phyloP scores from a whole-genome alignment of 2,113 vertebrate species.

The Seriola aureovittata region DNA sequence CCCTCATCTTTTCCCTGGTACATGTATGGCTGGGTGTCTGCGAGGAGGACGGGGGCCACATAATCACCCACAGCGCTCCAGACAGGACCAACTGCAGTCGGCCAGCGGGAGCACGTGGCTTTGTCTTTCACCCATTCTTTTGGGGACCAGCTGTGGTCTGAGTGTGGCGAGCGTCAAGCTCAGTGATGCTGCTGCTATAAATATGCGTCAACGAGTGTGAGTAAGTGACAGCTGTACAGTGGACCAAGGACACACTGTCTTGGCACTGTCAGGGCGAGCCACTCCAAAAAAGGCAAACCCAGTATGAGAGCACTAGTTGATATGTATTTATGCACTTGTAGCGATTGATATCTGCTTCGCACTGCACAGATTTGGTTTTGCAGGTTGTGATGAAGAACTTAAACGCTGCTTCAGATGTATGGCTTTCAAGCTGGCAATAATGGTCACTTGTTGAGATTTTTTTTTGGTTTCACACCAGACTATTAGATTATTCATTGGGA shows the following conservation, averaged over 20 bases:
- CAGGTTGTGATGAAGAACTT: background rate
- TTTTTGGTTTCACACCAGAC: background rate
- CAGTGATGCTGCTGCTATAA: constrained; percentile 87
- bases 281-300: constrained; percentile 79
- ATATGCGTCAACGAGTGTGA: constrained; percentile 82
- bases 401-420: background rate
- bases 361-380: background rate
- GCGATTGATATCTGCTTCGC: constrained; percentile 32
- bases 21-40: constrained; percentile 67
- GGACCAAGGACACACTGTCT: constrained; percentile 80
- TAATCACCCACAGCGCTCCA: constrained; percentile 72
- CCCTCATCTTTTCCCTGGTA: constrained; percentile 51
- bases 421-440: background rate
- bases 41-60: constrained; percentile 52
- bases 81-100: constrained; percentile 76
- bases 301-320: constrained; percentile 66
- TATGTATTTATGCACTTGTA: constrained; percentile 71
- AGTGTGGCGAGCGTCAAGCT: constrained; percentile 72
- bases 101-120: constrained; percentile 81
- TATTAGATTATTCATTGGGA: background rate
- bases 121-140: constrained; percentile 84
- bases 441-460: background rate
- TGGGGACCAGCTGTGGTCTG: constrained; percentile 88
- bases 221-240: constrained; percentile 87
- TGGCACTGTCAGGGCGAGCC: constrained; percentile 69